Conservation (phyloP, 1,140 invertebrate genomes). For the Leptopilina clavipes region DNA sequence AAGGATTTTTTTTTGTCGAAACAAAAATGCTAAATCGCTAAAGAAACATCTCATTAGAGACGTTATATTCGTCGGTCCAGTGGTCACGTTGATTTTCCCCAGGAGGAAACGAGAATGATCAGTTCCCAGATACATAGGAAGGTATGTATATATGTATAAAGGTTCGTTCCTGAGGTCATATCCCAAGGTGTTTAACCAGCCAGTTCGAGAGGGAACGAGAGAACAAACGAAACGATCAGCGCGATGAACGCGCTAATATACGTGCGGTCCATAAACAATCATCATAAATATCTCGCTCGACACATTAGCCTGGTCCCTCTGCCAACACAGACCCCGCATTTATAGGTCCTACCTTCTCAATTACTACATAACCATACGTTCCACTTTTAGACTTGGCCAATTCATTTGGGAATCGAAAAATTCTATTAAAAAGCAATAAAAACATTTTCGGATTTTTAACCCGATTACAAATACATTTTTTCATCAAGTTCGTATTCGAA, state of each 20-base stretch:
- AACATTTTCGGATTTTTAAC: neutral
- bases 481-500: too few relatives aligned
- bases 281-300: conserved; percentile 73
- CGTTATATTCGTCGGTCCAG: conserved; percentile 2
- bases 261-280: conserved; percentile 72
- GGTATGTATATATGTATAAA: conserved; percentile 16
- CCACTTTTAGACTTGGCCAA: conserved; percentile 15
- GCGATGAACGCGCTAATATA: conserved; percentile 70
- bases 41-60: conserved; percentile 23
- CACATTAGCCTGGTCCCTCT: conserved; percentile 69
- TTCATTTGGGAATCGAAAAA: neutral
- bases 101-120: neutral
- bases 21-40: conserved; percentile 23
- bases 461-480: too few relatives aligned
- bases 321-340: conserved; percentile 60
- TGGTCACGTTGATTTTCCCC: conserved; percentile 3
- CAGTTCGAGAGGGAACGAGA: conserved; percentile 40
- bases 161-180: conserved; percentile 38
- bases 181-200: conserved; percentile 53
- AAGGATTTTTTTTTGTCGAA: neutral
- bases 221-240: conserved; percentile 42
- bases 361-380: conserved; percentile 21
- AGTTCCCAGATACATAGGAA: neutral
- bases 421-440: neutral
- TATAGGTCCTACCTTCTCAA: conserved; percentile 42